phyloP scores from a whole-genome alignment of 2,888 invertebrate genomes.

The Salpingus planirostris region DNA sequence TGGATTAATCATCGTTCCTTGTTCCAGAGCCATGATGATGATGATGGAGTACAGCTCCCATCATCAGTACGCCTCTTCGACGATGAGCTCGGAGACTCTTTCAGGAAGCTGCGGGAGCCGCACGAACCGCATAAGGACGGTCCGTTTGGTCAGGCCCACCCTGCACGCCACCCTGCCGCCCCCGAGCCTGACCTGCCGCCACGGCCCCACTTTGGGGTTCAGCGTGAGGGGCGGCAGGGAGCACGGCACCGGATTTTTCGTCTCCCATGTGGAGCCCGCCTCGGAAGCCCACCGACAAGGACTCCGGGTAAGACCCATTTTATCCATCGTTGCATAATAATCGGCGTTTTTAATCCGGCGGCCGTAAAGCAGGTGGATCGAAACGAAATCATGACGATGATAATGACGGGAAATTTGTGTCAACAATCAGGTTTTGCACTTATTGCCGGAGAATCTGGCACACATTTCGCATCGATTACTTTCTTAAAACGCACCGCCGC shows the following conservation, averaged over 20 bases:
- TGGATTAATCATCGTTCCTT: too few species aligned
- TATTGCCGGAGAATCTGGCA: too few species aligned
- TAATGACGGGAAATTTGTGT: too few species aligned
- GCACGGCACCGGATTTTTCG: constrained; percentile 86
- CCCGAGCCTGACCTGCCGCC: constrained; percentile 44
- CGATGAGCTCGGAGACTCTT: constrained; percentile 37
- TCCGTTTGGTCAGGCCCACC: constrained; percentile 48
- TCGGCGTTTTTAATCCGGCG: too few species aligned
- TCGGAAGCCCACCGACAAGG: constrained; percentile 84
- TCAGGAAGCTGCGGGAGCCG: constrained; percentile 43
- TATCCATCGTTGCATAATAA: too few species aligned
- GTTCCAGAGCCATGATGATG: constrained; percentile 21
- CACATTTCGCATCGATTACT: too few species aligned
- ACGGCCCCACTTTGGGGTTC: constrained; percentile 67
- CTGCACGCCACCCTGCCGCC: constrained; percentile 33
- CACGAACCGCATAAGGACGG: constrained; percentile 50
- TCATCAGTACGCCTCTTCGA: constrained; percentile 33
- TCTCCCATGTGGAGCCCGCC: constrained; percentile 77
- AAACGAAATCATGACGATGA: too few species aligned
- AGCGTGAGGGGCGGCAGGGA: constrained; percentile 80
- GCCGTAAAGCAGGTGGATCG: too few species aligned
- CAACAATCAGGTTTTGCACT: too few species aligned
- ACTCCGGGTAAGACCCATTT: constrained; percentile 67
- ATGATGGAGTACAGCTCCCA: constrained; percentile 32
- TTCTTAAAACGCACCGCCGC: too few species aligned